A percentile compares a stretch with the other conserved stretches of the same genome.
Conservation (phyloP, 2,888 invertebrate species). For the Ryuthela nishihirai region DNA sequence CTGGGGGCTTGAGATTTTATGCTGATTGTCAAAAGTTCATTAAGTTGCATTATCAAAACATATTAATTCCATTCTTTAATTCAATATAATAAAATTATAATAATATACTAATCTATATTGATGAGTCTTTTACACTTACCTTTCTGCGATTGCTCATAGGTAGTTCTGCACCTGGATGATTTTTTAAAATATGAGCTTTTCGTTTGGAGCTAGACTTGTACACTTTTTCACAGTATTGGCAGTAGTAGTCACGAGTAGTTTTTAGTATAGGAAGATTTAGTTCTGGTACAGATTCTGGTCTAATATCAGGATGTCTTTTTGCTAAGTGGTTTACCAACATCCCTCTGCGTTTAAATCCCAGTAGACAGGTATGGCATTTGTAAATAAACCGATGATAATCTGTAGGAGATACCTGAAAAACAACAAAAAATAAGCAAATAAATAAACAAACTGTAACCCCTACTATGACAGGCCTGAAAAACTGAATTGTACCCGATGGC, state of each 20-base stretch:
- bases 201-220: slow-evolving; percentile 82
- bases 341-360: slow-evolving; percentile 76
- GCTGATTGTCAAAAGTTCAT: too few relatives aligned
- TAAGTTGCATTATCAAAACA: too few relatives aligned
- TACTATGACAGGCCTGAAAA: too few relatives aligned
- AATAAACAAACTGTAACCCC: neutral
- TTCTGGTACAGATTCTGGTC: slow-evolving; percentile 61
- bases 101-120: too few relatives aligned
- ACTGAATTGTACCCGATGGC: too few relatives aligned
- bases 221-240: slow-evolving; percentile 76
- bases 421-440: slow-evolving; percentile 7
- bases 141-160: slow-evolving; percentile 53
- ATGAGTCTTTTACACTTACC: slow-evolving; percentile 45
- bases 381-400: slow-evolving; percentile 70
- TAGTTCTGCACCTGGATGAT: slow-evolving; percentile 72
- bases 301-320: slow-evolving; percentile 63
- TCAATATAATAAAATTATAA: too few relatives aligned
- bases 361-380: slow-evolving; percentile 69
- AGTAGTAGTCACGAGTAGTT: slow-evolving; percentile 73
- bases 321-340: slow-evolving; percentile 82
- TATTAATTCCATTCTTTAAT: too few relatives aligned
- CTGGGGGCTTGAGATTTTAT: too few relatives aligned
- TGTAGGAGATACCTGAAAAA: slow-evolving; percentile 54
- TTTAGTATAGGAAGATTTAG: slow-evolving; percentile 72
- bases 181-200: slow-evolving; percentile 73